Evolutionary conservation across 2,797 vertebrate genomes (phyloP), one percentile per base, ranked within the genome.

Genomic region (Pachyuromys duprasi): DNA sequence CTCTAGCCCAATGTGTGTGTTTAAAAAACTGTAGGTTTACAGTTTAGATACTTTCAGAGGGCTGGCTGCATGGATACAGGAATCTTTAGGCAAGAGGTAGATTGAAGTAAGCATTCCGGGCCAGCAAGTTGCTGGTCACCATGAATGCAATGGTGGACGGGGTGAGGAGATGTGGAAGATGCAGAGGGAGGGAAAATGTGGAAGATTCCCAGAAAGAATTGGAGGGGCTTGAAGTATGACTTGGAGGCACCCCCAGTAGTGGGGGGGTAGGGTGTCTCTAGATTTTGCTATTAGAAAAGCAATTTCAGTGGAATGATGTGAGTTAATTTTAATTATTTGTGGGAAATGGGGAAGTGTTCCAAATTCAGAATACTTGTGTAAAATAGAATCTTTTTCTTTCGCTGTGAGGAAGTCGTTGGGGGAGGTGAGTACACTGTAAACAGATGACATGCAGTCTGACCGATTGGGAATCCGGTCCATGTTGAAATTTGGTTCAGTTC

Each of bases 211-310:
- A 0, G 31, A 28, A 69, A 53, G 45, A 5, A 22, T 36, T 76
- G 7, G 28, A 74, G 31, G 69, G 22, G 62, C 5, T n/a, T n/a
- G 12, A 79, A 36, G 33, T 31, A 42, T 20, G n/a, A n/a, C 8
- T 2, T 26, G 31, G 67, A 88, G 53, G 39, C 17, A 49, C 49
- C 49, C 49, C 49, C 49, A 42, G 70, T 39, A 24, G 39, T 26
- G 20, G 13, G 42, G n/a, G 15, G 26, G 62, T 20, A 9, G 42
- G n/a, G 11, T 36, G 28, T 14, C 20, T 63, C 60, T 53, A 45
- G 55, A 79, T 36, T 96, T 94, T 80, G 15, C 78, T 90, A 14
- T 74, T 62, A 74, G 31, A 93, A 86, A 88, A 18, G 9, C 31
- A 33, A 55, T 62, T 86, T 75, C 70, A 69, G 14, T 84, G 65